These are phyloP conservation scores for Harlomillsia oculata DNA, from an alignment of 1,140 invertebrate genomes.

Conservation along the genomic window DNA sequence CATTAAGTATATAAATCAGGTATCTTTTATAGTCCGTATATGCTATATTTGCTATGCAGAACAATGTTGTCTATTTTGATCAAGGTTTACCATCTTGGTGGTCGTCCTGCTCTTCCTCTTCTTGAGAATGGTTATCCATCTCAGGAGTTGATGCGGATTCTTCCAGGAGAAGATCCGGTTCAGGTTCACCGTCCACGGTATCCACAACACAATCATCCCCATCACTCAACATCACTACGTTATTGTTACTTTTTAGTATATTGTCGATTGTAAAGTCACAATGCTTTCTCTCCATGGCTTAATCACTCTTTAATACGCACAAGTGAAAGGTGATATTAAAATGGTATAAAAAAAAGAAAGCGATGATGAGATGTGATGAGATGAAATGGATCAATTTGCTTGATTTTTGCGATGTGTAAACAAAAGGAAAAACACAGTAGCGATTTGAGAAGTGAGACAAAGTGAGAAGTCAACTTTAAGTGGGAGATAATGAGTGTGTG, in stretches of 20 bases:
- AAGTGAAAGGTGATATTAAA: no score
- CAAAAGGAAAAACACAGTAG: neutral
- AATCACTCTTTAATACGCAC: neutral
- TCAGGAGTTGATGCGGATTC: constrained; percentile 29
- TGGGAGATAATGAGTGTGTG: neutral
- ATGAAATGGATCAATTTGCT: no score
- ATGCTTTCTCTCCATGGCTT: constrained; percentile 24
- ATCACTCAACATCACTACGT: neutral
- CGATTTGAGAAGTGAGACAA: neutral
- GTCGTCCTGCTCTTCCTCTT: constrained; percentile 14
- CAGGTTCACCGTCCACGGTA: neutral
- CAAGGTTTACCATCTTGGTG: constrained; percentile 18
- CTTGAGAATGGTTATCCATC: constrained; percentile 21
- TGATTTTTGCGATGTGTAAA: no score
- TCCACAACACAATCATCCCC: neutral
- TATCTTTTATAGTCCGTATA: no score
- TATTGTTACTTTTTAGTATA: constrained; percentile 17
- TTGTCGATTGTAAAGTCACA: constrained; percentile 33
- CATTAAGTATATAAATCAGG: no score
- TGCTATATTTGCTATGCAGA: no score
- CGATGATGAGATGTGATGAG: no score
- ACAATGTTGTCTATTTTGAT: no score
- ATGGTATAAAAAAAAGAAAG: no score
- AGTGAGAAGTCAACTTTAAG: no score
- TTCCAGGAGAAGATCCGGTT: neutral